Evolutionary conservation across 2,797 vertebrate genomes (phyloP).

Genomic region (Bovichtus variegatus): DNA sequence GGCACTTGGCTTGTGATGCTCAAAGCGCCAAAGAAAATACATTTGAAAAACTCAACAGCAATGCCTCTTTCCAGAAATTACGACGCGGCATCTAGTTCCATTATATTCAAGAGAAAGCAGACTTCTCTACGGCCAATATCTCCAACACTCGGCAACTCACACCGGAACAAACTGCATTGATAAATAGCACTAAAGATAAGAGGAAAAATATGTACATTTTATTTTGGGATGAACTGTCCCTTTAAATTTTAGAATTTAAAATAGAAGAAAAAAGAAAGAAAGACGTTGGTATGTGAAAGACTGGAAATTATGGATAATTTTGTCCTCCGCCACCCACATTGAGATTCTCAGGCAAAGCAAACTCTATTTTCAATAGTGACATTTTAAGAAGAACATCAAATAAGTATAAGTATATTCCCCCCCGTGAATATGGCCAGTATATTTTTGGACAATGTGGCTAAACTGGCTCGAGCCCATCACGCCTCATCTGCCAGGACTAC

Average conservation of each 20-base stretch:
- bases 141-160: too few relatives aligned
- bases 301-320: background rate
- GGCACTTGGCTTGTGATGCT: too few relatives aligned
- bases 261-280: slow-evolving; percentile 5
- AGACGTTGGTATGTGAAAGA: background rate
- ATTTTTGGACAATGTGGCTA: slow-evolving; percentile 74
- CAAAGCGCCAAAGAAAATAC: too few relatives aligned
- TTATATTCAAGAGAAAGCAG: too few relatives aligned
- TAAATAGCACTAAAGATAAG: too few relatives aligned
- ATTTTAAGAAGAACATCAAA: slow-evolving; percentile 47
- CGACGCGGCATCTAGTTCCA: too few relatives aligned
- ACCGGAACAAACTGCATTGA: too few relatives aligned
- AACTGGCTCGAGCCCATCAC: slow-evolving; percentile 61
- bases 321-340: slow-evolving; percentile 9
- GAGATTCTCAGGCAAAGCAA: background rate
- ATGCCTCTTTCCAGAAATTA: too few relatives aligned
- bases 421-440: slow-evolving; percentile 56
- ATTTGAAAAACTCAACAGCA: too few relatives aligned
- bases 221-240: too few relatives aligned
- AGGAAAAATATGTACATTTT: too few relatives aligned
- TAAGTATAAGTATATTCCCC: slow-evolving; percentile 39
- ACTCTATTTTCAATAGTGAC: slow-evolving; percentile 41
- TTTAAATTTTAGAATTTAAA: background rate
- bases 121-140: too few relatives aligned
- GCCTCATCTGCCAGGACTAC: slow-evolving; percentile 70